These are phyloP conservation scores for Crocidura indochinensis DNA, from an alignment of 2,797 vertebrate genomes.

Conservation along the genomic window DNA sequence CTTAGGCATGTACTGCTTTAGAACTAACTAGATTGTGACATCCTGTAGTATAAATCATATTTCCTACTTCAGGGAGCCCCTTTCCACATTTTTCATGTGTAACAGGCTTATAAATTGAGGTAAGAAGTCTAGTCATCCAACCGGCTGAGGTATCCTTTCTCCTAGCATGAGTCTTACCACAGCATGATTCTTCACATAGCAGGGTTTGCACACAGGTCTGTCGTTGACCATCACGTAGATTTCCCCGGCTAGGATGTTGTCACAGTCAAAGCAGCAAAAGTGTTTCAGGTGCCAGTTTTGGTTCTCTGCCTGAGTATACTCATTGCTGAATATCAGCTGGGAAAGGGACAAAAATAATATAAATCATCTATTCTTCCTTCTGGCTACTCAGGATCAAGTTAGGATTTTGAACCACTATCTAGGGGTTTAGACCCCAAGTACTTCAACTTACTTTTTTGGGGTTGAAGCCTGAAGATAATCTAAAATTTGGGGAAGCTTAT, in stretches of 20 bases:
- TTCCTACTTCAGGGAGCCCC: neutral
- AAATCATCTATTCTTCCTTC: neutral
- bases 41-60: neutral
- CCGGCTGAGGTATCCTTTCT: neutral
- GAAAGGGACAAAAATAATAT: conserved; percentile 64
- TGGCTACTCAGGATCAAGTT: conserved; percentile 2
- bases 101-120: neutral
- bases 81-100: neutral
- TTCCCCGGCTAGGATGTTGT: conserved; percentile 96
- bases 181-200: conserved; percentile 97
- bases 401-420: neutral
- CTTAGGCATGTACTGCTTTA: neutral
- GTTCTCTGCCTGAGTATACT: conserved; percentile 98
- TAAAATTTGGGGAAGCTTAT: neutral
- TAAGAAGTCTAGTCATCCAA: neutral
- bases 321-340: conserved; percentile 98
- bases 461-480: conserved; percentile 39
- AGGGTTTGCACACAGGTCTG: conserved; percentile 96
- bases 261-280: conserved; percentile 99
- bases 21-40: conserved; percentile 9
- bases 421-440: neutral
- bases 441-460: neutral
- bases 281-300: conserved; percentile 99
- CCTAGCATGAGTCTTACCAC: conserved; percentile 91
- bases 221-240: conserved; percentile 97